A percentile compares a stretch with the other conserved stretches of the same genome.
Evolutionary conservation across 2,888 invertebrate species (phyloP).

Genomic region (Tenthredo distinguenda): DNA sequence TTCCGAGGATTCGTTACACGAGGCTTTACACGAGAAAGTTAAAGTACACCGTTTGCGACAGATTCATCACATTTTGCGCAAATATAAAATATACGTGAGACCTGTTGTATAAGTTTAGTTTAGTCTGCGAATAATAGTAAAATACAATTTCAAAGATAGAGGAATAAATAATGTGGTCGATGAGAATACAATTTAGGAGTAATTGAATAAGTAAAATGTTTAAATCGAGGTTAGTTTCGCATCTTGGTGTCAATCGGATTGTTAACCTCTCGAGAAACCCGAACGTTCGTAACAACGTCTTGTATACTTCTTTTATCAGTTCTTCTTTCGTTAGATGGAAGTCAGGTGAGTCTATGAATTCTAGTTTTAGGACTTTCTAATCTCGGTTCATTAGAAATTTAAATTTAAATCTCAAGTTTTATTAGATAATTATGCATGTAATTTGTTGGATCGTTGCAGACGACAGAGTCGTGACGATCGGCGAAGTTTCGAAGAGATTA

Average conservation of each 20-base stretch:
- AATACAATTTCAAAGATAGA: background rate
- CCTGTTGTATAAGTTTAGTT: too few species aligned
- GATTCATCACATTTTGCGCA: too few species aligned
- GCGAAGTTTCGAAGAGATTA: slow-evolving; percentile 86
- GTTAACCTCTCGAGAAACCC: background rate
- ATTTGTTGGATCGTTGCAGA: slow-evolving; percentile 60
- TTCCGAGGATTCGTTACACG: too few species aligned
- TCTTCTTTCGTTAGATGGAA: slow-evolving; percentile 62
- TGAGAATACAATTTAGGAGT: background rate
- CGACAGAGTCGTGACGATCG: slow-evolving; percentile 82
- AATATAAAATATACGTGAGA: too few species aligned
- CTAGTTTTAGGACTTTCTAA: background rate
- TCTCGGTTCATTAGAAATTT: too few species aligned
- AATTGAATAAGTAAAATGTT: background rate
- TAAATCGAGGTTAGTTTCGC: background rate
- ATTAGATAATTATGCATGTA: slow-evolving; percentile 9
- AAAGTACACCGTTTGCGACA: too few species aligned
- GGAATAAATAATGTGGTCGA: background rate
- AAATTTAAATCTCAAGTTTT: too few species aligned
- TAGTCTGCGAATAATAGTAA: background rate
- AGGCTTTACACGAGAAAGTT: too few species aligned
- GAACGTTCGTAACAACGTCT: background rate
- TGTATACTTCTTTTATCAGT: background rate
- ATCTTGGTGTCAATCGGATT: background rate
- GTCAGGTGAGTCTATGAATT: slow-evolving; percentile 64